These are phyloP conservation scores for Drosophila persimilis DNA, from an alignment of 1,140 invertebrate genomes.

Conservation along the genomic window DNA sequence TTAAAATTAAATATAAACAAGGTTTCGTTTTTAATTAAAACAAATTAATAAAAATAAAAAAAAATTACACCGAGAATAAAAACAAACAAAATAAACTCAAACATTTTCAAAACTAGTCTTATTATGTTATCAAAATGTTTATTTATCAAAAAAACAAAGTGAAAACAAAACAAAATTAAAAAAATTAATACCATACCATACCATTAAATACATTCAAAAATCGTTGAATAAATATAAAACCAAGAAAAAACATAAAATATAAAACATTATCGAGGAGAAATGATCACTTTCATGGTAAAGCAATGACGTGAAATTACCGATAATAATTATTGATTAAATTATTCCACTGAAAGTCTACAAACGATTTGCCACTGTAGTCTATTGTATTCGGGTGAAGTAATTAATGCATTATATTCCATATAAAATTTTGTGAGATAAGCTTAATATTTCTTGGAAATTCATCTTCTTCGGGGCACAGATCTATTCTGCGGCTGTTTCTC, in stretches of 20 bases:
- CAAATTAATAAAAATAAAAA: slow-evolving; percentile 2
- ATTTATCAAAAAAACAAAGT: not conserved
- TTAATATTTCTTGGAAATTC: no score
- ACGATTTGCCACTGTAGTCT: no score
- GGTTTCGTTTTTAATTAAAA: slow-evolving; percentile 1
- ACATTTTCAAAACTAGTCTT: not conserved
- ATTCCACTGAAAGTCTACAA: no score
- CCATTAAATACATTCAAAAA: not conserved
- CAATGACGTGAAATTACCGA: no score
- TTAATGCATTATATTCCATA: no score
- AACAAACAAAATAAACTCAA: slow-evolving; percentile 2
- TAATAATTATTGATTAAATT: no score
- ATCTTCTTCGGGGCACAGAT: no score
- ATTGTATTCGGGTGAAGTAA: no score
- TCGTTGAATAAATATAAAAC: not conserved
- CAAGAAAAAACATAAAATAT: not conserved
- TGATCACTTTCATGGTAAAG: no score
- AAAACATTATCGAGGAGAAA: not conserved
- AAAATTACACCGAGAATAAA: slow-evolving; percentile 7
- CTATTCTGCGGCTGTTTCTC: no score
- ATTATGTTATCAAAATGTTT: no score
- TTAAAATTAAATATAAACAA: slow-evolving; percentile 15
- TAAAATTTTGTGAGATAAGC: no score
- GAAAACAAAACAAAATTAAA: not conserved
- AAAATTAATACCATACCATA: not conserved